Conservation (phyloP, 2,888 invertebrate species). For the Seira musarum region DNA sequence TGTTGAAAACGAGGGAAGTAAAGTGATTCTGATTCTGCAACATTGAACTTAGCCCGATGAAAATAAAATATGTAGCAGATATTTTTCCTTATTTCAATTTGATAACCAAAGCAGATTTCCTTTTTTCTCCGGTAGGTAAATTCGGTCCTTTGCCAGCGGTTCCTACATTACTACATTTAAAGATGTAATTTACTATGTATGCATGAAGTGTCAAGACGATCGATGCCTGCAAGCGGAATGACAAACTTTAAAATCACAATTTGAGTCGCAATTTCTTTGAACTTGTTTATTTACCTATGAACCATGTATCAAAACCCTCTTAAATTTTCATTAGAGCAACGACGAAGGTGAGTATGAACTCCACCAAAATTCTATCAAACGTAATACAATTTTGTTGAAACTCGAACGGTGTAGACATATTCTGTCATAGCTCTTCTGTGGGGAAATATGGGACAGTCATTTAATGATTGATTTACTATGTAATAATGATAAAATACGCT, state of each 20-base stretch:
- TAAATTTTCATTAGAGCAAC: not conserved
- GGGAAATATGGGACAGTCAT: no score
- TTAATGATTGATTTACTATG: constrained; percentile 1
- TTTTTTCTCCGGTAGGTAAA: not conserved
- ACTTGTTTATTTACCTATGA: not conserved
- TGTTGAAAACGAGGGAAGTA: not conserved
- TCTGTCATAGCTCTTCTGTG: no score
- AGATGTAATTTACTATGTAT: not conserved
- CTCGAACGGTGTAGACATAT: no score
- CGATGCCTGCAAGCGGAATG: not conserved
- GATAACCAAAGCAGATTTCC: not conserved
- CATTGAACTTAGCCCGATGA: not conserved
- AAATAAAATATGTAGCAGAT: not conserved
- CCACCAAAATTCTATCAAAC: no score
- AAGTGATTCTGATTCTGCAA: not conserved
- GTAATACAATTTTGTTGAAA: no score
- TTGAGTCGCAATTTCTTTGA: not conserved
- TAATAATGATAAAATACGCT: not conserved
- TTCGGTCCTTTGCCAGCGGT: not conserved
- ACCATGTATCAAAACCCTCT: not conserved
- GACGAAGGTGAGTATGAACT: no score
- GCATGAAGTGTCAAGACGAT: not conserved
- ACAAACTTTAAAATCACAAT: not conserved
- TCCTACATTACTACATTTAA: not conserved
- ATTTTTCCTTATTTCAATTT: constrained; percentile 2